Percentiles rank a stretch among this genome's conserved stretches.
Conservation (phyloP, 2,113 vertebrate species). For the Amia ocellicauda region DNA sequence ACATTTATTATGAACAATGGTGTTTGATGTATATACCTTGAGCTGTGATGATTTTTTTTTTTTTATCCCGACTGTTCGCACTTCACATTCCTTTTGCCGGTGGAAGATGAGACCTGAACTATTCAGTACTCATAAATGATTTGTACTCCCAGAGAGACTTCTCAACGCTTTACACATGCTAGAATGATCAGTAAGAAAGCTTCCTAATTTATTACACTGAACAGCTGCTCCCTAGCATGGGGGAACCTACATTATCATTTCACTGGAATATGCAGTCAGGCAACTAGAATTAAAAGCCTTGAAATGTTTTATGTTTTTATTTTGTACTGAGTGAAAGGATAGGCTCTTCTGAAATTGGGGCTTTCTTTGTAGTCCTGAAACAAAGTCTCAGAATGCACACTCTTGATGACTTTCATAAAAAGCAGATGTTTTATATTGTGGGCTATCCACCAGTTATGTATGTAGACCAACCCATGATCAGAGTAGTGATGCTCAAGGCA, state of each 20-base stretch:
- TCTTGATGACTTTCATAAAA: constrained; percentile 21
- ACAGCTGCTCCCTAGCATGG: constrained; percentile 28
- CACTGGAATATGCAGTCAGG: constrained; percentile 15
- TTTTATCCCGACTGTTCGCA: constrained; percentile 41
- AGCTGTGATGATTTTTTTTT: constrained; percentile 55
- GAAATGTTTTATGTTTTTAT: too few species aligned
- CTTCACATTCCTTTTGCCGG: constrained; percentile 34
- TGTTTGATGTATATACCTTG: constrained; percentile 49
- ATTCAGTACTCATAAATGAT: constrained; percentile 50
- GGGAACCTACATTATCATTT: constrained; percentile 12
- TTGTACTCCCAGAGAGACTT: constrained; percentile 42
- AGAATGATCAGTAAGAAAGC: constrained; percentile 34
- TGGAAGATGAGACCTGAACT: constrained; percentile 39
- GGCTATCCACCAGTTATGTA: constrained; percentile 37
- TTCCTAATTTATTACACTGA: constrained; percentile 34
- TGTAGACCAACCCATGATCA: constrained; percentile 34
- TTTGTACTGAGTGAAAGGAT: background rate
- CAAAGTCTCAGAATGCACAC: too few species aligned
- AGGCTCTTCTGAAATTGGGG: too few species aligned
- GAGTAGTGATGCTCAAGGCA: constrained; percentile 45
- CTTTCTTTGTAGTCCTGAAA: too few species aligned
- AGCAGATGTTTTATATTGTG: constrained; percentile 46
- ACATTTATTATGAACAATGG: constrained; percentile 46
- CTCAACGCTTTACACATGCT: constrained; percentile 37
- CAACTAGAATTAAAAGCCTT: constrained; percentile 26